Evolutionary conservation across 2,888 invertebrate species (phyloP), one percentile per base, ranked within the genome.

Genomic region (Scaptomyza reducta): DNA sequence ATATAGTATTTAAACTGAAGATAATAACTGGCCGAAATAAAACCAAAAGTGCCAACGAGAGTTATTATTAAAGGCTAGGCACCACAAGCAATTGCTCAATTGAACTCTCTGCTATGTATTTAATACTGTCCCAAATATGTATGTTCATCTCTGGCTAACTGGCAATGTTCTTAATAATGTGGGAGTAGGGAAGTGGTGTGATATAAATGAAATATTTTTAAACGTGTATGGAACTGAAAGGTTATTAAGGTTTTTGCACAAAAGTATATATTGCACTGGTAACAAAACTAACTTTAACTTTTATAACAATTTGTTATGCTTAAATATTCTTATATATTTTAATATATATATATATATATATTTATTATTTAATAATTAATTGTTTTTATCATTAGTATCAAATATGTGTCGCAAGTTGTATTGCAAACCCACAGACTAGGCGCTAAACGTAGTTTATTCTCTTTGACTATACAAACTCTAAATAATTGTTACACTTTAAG

Each of bases 211-310:
- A 74, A 56, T 59, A 40, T 22, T 22, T 22, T 22, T 22, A 5
- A 22, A 22, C 40, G 27, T 70, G 35, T 65, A 18, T 49, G 41
- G 47, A 82, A 85, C 82, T 67, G 49, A 79, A 45, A 49, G 49
- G 49, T 49, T 62, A 74, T 55, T 55, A 40, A 83, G 58, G 29
- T 51, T 51, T 62, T 64, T 80, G 72, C 62, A 69, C 60, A 73
- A 58, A 72, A 74, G 46, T 74, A 75, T 65, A 66, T 78, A 87
- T 85, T 85, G 87, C 78, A 78, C 77, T 85, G 83, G 73, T 71
- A 83, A 89, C 79, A 81, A 87, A 88, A 89, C 75, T 81, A 88
- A 86, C 89, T 75, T 81, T 74, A 74, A 74, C 75, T 77, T 78
- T 89, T 61, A 85, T 89, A 89, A 89, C 88, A 88, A 80, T 85